phyloP scores from a whole-genome alignment of 2,888 invertebrate species.

The Tiphia femorata region DNA sequence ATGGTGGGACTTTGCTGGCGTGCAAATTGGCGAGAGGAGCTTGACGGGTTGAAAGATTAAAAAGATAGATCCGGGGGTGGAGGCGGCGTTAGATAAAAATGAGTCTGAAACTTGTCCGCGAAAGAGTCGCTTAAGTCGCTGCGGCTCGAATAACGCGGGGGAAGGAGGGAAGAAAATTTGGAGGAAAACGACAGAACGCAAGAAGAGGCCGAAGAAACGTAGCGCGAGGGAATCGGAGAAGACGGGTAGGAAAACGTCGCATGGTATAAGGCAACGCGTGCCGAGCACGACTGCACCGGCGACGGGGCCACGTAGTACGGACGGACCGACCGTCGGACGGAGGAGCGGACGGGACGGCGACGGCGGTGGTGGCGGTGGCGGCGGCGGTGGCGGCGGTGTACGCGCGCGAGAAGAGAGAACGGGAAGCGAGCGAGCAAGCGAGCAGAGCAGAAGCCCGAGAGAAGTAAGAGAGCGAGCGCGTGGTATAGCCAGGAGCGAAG shows the following conservation, averaged over 20 bases:
- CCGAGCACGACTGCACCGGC: constrained; percentile 47
- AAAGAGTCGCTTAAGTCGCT: too few relatives aligned
- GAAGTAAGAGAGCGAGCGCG: constrained; percentile 37
- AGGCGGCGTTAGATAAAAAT: too few relatives aligned
- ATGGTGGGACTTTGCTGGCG: too few relatives aligned
- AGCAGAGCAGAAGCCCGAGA: constrained; percentile 28
- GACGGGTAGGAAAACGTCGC: constrained; percentile 27
- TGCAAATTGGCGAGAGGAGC: too few relatives aligned
- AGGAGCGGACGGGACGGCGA: constrained; percentile 21
- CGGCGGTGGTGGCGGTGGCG: constrained; percentile 22
- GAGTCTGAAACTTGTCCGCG: too few relatives aligned
- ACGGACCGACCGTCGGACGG: constrained; percentile 20
- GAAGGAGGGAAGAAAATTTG: not conserved
- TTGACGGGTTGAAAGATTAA: too few relatives aligned
- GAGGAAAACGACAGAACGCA: constrained; percentile 5
- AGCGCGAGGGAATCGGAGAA: constrained; percentile 4
- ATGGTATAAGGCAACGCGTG: constrained; percentile 50
- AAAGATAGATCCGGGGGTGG: too few relatives aligned
- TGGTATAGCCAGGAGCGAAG: constrained; percentile 37
- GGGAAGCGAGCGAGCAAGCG: constrained; percentile 35
- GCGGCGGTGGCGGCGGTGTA: constrained; percentile 20
- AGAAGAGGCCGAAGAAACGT: constrained; percentile 5
- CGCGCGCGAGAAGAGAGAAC: constrained; percentile 11
- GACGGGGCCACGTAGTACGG: constrained; percentile 16
- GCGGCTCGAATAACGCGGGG: too few relatives aligned